Base-by-base conservation (phyloP, 2,888 invertebrate genomes). In the Xylota sylvarum region DNA sequence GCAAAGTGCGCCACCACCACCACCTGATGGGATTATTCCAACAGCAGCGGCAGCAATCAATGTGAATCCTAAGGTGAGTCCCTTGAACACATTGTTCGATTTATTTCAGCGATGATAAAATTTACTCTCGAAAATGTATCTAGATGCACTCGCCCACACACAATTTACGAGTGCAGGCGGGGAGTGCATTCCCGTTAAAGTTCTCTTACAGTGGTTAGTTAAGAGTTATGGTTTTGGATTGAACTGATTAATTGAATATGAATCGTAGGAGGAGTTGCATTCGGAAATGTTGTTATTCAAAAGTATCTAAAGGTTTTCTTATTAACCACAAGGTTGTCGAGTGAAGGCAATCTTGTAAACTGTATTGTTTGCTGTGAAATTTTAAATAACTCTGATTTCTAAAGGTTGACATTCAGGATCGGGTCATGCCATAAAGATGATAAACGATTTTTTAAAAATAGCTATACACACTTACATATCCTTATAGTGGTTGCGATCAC, bases 61-160 rank as follows among this genome's bases (percentile, higher is more conserved):
- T 60, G 83, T 84, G n/a, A 90, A 90, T 89, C 90, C 91, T 78
- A 89, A 90, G 90, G 92, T 92, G 88, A 91, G 91, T 89, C 46
- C 35, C 73, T 84, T 73, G 62, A 43, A 27, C n/a, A 27, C n/a
- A 27, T 14, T 52, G 30, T 69, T 81, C 48, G 55, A 76, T 81
- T 70, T 72, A 69, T 84, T 79, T 62, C 30, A 58, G 64, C 35
- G 70, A 65, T 37, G 32, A 65, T 32, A 23, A 37, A 46, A 72
- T 65, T 58, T 56, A 17, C 62, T 62, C 56, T 12, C 9, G 46
- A 70, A 14, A 52, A 46, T 0, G 19, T 19, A 9, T 14, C 1
- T 23, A 30, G 43, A 43, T 62, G 62, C 27, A 50, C 50, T 2
- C 9, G 9, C 35, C n/a, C 9, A 14, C 27, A 58, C 23, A 9